A percentile compares a stretch with the other conserved stretches of the same genome.
Conservation (phyloP, 2,113 vertebrate genomes). For the Centropus unirufus region DNA sequence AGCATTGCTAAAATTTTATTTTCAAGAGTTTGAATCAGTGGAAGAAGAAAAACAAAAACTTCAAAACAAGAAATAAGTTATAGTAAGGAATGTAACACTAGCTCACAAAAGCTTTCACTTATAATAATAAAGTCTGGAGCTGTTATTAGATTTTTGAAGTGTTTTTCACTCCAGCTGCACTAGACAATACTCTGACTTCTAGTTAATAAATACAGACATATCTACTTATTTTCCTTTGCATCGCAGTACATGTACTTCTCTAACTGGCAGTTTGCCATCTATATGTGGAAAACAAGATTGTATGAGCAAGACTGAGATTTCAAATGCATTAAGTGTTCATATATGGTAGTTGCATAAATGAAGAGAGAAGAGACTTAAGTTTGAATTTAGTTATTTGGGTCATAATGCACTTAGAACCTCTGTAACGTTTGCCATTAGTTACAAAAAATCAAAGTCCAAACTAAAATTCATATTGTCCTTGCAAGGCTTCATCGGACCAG, state of each 20-base stretch:
- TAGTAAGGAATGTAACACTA: slow-evolving; percentile 6
- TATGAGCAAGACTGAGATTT: neutral
- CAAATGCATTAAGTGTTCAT: neutral
- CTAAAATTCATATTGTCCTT: neutral
- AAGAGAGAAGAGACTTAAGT: neutral
- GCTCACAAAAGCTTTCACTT: slow-evolving; percentile 3
- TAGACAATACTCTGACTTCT: slow-evolving; percentile 42
- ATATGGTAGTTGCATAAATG: neutral
- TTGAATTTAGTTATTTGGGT: neutral
- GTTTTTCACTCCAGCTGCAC: slow-evolving; percentile 59
- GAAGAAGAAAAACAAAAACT: neutral
- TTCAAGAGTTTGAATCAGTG: neutral
- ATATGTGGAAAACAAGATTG: neutral
- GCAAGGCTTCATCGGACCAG: neutral
- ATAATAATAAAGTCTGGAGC: slow-evolving; percentile 20
- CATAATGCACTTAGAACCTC: neutral
- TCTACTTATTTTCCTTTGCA: slow-evolving; percentile 53
- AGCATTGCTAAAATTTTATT: neutral
- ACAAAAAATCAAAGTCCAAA: neutral
- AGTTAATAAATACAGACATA: slow-evolving; percentile 32
- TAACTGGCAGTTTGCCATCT: slow-evolving; percentile 44
- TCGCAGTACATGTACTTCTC: slow-evolving; percentile 11
- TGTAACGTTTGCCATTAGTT: neutral
- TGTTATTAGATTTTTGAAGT: slow-evolving; percentile 52
- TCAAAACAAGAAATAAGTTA: neutral